phyloP scores from a whole-genome alignment of 64 coral and sea anemone genomes.

The Montipora capricornis region DNA sequence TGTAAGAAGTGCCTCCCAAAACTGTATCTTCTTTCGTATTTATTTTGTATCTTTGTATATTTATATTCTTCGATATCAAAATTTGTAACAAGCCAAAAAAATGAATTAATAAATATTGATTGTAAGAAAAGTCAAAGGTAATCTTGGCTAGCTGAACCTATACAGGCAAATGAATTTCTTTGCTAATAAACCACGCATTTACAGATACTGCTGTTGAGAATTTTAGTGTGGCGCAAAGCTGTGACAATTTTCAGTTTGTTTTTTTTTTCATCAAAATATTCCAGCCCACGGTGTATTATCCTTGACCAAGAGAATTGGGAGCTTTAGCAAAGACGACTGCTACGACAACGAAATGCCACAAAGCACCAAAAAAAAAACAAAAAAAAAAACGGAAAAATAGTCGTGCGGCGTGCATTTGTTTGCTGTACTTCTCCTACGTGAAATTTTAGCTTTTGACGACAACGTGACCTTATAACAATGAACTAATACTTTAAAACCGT shows the following conservation, averaged over 20 bases:
- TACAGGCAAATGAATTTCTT: constrained; percentile 1
- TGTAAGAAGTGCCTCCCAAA: constrained; percentile 36
- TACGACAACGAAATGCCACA: not conserved
- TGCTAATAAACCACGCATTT: constrained; percentile 52
- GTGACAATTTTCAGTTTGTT: no score
- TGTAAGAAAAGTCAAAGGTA: constrained; percentile 3
- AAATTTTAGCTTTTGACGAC: no score
- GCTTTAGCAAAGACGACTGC: not conserved
- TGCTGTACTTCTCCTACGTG: no score
- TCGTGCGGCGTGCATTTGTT: no score
- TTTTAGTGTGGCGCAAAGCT: no score
- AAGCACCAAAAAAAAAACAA: no score
- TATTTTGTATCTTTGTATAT: constrained; percentile 66
- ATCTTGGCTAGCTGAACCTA: not conserved
- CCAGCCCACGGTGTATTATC: not conserved
- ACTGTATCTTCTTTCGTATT: constrained; percentile 45
- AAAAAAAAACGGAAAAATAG: no score
- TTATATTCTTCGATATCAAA: constrained; percentile 56
- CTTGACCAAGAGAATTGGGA: not conserved
- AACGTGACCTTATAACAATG: no score
- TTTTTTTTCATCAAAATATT: no score
- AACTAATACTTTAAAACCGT: no score
- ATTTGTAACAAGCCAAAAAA: constrained; percentile 44
- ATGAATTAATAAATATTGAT: constrained; percentile 27
- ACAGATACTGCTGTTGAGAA: not conserved